Evolutionary conservation across 2,888 invertebrate species (phyloP).

Genomic region (Xylota sylvarum): DNA sequence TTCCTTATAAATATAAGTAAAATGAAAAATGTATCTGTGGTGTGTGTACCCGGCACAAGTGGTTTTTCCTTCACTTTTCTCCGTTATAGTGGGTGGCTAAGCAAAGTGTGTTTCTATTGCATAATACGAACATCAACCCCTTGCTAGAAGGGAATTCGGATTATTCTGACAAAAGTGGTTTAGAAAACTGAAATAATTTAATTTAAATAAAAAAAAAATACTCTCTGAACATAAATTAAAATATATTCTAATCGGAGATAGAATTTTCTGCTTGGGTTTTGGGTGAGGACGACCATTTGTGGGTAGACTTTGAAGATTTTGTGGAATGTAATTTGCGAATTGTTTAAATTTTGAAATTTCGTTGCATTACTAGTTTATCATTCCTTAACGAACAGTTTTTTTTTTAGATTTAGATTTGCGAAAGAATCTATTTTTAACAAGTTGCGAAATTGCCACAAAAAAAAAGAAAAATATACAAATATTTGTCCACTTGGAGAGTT

Average conservation of each 20-base stretch:
- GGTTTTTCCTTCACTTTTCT: conserved; percentile 25
- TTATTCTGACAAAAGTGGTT: neutral
- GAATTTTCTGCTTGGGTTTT: neutral
- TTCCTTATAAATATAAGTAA: conserved; percentile 21
- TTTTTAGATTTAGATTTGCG: conserved; percentile 16
- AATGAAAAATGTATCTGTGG: conserved; percentile 8
- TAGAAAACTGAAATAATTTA: conserved; percentile 1
- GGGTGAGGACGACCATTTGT: neutral
- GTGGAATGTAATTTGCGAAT: neutral
- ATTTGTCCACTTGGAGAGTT: conserved; percentile 18
- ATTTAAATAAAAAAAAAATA: neutral
- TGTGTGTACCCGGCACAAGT: conserved; percentile 51
- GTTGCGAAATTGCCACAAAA: conserved; percentile 33
- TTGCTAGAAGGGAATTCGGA: neutral
- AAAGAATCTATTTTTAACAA: conserved; percentile 53
- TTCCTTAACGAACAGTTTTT: conserved; percentile 19
- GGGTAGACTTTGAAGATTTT: neutral
- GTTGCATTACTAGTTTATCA: conserved; percentile 4
- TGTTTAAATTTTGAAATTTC: neutral
- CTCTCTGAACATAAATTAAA: neutral
- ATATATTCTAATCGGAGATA: neutral
- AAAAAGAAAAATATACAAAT: neutral
- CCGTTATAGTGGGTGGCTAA: conserved; percentile 31
- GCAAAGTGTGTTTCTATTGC: conserved; percentile 46
- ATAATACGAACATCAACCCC: conserved; percentile 42